A percentile compares a stretch with the other conserved stretches of the same genome.
These are phyloP conservation scores for Dermolepida albohirtum DNA, from an alignment of 2,888 invertebrate species.

Conservation along the genomic window DNA sequence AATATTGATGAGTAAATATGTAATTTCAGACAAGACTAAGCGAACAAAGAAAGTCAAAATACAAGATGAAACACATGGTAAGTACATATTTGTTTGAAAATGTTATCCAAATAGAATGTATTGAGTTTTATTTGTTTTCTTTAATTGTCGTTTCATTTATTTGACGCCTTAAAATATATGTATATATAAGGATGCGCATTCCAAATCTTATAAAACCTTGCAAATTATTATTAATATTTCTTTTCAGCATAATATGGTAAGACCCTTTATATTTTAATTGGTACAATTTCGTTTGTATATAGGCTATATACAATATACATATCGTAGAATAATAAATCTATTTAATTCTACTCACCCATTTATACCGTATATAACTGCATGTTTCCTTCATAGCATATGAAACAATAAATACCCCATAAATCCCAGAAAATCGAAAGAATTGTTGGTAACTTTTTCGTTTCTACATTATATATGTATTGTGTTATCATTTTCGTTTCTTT, in stretches of 20 bases:
- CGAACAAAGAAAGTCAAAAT: constrained; percentile 42
- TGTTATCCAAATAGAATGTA: constrained; percentile 21
- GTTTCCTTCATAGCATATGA: constrained; percentile 9
- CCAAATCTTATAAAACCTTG: constrained; percentile 33
- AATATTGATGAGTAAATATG: constrained; percentile 10
- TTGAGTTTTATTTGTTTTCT: constrained; percentile 36
- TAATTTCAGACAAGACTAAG: constrained; percentile 45
- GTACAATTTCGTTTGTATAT: constrained; percentile 21
- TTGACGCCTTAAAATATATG: constrained; percentile 43
- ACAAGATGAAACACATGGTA: constrained; percentile 45
- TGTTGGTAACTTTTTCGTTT: constrained; percentile 44
- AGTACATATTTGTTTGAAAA: constrained; percentile 28
- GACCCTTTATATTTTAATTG: constrained; percentile 21
- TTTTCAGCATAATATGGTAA: constrained; percentile 40
- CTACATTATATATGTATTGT: neutral
- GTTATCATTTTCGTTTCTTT: no score
- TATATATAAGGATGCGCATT: constrained; percentile 23
- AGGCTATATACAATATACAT: constrained; percentile 3
- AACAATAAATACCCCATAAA: constrained; percentile 10
- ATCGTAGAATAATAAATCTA: constrained; percentile 2
- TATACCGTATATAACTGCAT: constrained; percentile 33
- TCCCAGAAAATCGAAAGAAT: constrained; percentile 25
- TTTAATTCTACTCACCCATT: constrained; percentile 20
- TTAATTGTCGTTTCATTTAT: constrained; percentile 28
- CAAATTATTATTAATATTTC: constrained; percentile 29